A percentile compares a stretch with the other conserved stretches of the same genome.
Conservation (phyloP, 92 coral and sea anemone genomes). For the Umimayanthus kanabou region DNA sequence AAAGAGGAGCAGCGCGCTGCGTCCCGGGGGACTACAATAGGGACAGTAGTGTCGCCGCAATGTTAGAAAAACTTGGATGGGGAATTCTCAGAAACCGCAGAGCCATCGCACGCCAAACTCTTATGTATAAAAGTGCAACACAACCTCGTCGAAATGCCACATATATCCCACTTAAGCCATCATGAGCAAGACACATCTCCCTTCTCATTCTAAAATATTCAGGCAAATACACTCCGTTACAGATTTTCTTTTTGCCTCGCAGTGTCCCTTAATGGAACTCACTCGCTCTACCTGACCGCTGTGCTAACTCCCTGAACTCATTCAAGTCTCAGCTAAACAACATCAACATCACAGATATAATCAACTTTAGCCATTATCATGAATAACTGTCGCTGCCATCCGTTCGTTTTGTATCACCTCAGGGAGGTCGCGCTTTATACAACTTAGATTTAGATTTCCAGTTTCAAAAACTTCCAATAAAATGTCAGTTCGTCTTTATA, state of each 20-base stretch:
- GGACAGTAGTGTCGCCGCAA: not conserved
- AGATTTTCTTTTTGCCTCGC: not conserved
- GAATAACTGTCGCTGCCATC: too few relatives aligned
- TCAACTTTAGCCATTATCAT: too few relatives aligned
- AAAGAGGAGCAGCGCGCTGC: not conserved
- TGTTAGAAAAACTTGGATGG: not conserved
- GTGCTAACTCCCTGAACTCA: too few relatives aligned
- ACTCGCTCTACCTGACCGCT: too few relatives aligned
- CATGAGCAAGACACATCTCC: not conserved
- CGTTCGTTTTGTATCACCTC: too few relatives aligned
- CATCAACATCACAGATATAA: too few relatives aligned
- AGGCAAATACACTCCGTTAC: constrained; percentile 5
- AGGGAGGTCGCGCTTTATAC: too few relatives aligned
- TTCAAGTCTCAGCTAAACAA: too few relatives aligned
- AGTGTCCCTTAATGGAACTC: not conserved
- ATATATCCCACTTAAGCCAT: not conserved
- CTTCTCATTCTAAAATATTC: not conserved
- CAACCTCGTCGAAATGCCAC: not conserved
- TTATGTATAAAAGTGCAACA: not conserved
- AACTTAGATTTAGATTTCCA: too few relatives aligned
- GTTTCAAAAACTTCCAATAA: too few relatives aligned
- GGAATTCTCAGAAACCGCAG: too few relatives aligned
- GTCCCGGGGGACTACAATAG: not conserved
- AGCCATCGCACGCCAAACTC: not conserved
- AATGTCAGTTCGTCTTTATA: too few relatives aligned